Evolutionary conservation across 2,113 vertebrate genomes (phyloP).

Genomic region (Scopus umbretta): DNA sequence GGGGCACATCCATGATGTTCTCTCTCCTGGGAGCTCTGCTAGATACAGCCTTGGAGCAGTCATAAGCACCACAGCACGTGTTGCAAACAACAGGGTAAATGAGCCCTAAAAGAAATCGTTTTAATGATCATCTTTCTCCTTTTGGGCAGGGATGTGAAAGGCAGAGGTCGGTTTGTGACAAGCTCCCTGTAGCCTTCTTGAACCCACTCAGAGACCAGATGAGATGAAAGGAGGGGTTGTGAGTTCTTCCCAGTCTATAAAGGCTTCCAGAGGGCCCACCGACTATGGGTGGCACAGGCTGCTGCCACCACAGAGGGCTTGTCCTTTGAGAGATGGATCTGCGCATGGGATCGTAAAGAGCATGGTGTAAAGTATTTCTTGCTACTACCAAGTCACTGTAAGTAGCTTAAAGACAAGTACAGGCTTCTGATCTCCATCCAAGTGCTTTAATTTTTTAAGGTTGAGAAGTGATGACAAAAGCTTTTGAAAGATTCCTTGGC

Average conservation of each 20-base stretch:
- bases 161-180: background rate
- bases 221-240: background rate
- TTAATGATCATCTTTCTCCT: background rate
- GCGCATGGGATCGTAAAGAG: background rate
- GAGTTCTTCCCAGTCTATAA: background rate
- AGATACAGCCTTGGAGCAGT: background rate
- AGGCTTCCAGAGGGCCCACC: background rate
- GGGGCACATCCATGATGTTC: background rate
- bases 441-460: background rate
- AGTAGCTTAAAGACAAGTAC: background rate
- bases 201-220: background rate
- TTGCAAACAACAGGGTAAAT: background rate
- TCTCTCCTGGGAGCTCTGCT: background rate
- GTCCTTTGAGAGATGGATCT: background rate
- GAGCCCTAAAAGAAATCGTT: background rate
- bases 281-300: background rate
- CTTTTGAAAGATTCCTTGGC: background rate
- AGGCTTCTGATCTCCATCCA: conserved; percentile 5
- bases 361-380: background rate
- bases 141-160: background rate
- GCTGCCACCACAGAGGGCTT: background rate
- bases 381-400: background rate
- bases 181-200: background rate
- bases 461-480: conserved; percentile 1
- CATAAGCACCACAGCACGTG: background rate